Base-by-base conservation (phyloP, 2,113 vertebrate genomes). In the Myrmecophaga tridactyla region DNA sequence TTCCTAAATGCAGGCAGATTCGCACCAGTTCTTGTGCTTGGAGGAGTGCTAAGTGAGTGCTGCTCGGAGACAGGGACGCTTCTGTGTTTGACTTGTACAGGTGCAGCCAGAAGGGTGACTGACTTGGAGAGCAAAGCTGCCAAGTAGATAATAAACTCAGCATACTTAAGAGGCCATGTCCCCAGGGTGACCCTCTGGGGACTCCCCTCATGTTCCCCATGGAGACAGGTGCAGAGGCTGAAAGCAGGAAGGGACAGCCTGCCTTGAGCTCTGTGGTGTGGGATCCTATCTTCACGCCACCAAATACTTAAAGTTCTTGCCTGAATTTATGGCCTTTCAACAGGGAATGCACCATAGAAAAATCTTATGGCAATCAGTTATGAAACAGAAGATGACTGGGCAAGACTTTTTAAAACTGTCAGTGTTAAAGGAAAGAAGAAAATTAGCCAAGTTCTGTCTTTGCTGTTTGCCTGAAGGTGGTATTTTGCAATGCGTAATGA, bases 401-500 rank as follows among this genome's bases (percentile, higher is more conserved):
- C 31, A 87, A 48, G 18, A 27, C 56, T 81, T 62, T 80, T 53
- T 36, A 53, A 84, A 15, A 48, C 18, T 25, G 53, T 62, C 36
- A 60, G 20, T 21, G 4, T 46, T 39, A 85, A 84, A 46, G 63
- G 29, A 90, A 92, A 90, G 73, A 92, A 93, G 76, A 31, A 86
- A 83, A 86, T 70, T 63, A 75, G 75, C 56, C 70, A 93, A 63
- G 29, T 18, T 46, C 15, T 76, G 60, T 69, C 80, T 80, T 84
- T 67, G 72, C 46, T 82, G 3, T 82, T 89, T 94, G 62, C 48
- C 84, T 95, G 70, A 76, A 82, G 43, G 90, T 90, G 92, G 9
- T 77, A 69, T 96, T 96, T 94, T 87, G 81, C n/a, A 96, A 72
- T 87, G 93, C 20, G 39, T 69, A 88, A 94, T 95, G 62, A 48